Evolutionary conservation across 2,888 invertebrate species (phyloP), one percentile per base, ranked within the genome.

Genomic region (Labia minor): DNA sequence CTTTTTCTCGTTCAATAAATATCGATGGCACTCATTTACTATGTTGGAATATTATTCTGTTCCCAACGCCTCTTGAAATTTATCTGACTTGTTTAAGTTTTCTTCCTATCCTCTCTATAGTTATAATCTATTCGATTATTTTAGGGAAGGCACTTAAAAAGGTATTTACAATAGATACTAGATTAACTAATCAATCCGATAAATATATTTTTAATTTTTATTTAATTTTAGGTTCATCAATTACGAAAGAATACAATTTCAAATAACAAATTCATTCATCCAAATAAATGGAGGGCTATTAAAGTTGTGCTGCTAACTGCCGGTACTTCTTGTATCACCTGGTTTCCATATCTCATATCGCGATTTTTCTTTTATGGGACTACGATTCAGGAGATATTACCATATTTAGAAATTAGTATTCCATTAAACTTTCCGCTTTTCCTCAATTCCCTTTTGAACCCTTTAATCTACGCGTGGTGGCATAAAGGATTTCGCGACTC

Each of bases 381-480:
- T 3, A 26, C 26, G 8, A 26, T 76, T 1, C 77, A 76, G 68
- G 85, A 85, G 73, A 76, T 81, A 63, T 74, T 78, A 6, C 73
- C 84, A 26, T 77, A 79, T 18, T 75, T 79, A 18, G 76, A 84
- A 49, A 78, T 86, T 0, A 81, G 81, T 0, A 83, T 84, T 63
- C 85, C 86, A 0, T 73, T 86, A 61, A 82, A 83, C 0, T 80
- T 83, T 21, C 74, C 86, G 63, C 86, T 85, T 0, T 83, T 85
- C 70, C 72, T 80, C 0, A 86, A 86, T 72, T 85, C 85, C 71
- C 73, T 86, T 63, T 72, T 86, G 0, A 86, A 86, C 73, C 86
- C 86, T 0, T 74, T 86, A 20, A 85, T 86, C 70, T 86, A 86
- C 72, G 86, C 85, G 0, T 86, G 86, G 86, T 86, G 86, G 86